Base-by-base conservation (phyloP, 2,797 vertebrate genomes). In the Thaleichthys pacificus region DNA sequence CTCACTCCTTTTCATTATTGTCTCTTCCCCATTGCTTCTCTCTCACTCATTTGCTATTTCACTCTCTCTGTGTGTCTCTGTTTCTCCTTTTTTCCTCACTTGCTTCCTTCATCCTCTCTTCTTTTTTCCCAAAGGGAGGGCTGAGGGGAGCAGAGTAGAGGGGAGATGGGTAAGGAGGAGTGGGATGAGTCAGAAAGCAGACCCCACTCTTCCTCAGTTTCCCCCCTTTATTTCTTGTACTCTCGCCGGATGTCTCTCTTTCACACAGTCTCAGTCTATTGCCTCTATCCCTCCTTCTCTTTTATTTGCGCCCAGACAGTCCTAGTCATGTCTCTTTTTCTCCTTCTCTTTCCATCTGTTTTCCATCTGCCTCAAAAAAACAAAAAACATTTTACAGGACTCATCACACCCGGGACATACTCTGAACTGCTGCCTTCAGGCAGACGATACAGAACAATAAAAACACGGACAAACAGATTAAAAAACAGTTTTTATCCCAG, bases 121-220 rank as follows among this genome's bases (percentile, higher is more conserved):
- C 19, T 11, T 26, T 22, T 8, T 4, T 49, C 1, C 19, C 19
- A 2, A 56, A 8, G 9, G 51, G 17, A 5, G 17, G 11, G 12
- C 9, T 47, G 51, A 56, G 51, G 19, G 51, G 51, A 56, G 51
- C 51, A 56, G 51, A 56, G 51, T 17, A 6, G 51, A 56, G 51
- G 15, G 51, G 15, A 11, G 1, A 11, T 56, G 61, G 54, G 62
- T 38, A 47, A 47, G 56, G 62, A 47, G 58, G 67, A 15, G 24
- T 51, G 54, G 35, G 64, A 68, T 58, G 77, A 75, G 32, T 72
- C 69, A 71, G 47, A 74, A 73, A 66, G 64, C 58, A 54, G 61
- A 65, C 63, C 14, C 21, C 38, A 11, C n/a, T 11, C n/a, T 42
- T 66, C 47, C 47, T 28, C 17, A 3, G 28, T 19, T 30, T 67